Base-by-base conservation (phyloP, 2,113 vertebrate genomes). In the Aviceda subcristata region DNA sequence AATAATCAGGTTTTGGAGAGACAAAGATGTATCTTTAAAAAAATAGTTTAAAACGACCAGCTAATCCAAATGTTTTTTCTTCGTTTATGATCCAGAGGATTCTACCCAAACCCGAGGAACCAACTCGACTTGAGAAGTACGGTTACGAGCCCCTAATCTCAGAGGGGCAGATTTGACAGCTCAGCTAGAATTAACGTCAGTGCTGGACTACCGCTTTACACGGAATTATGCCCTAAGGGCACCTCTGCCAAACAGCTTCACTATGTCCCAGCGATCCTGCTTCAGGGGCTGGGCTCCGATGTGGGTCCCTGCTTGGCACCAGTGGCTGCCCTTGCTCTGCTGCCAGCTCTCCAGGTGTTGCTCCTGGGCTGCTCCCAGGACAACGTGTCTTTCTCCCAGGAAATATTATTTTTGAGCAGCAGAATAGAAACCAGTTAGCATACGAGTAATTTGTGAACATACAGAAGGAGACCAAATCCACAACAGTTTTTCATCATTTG, bases 371-470 rank as follows among this genome's bases (percentile, higher is more conserved):
- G 13, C 50, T 66, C 68, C 17, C 6, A 20, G 45, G 6, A 21
- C 29, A 32, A 60, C 13, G 13, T 0, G 0, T 9, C 13, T 38
- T 60, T 66, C 34, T 48, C 22, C 41, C 18, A 24, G 34, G 16
- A 68, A 57, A 71, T 29, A 64, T 1, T 15, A 46, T 27, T 57
- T 55, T 14, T 24, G 18, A 69, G 41, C 48, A 63, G 19, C 38
- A 38, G 8, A 39, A 66, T 0, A 24, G 51, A 66, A 77, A 67
- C 6, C 0, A 0, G 30, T 34, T n/a, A 13, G 11, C 59, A 32
- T 2, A 5, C 1, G 2, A 48, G 10, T 16, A 17, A 48, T 45
- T n/a, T 41, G 39, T 26, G 21, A 53, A 24, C 17, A 7, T 3
- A 53, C 2, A 67, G 67, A 63, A 59, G 66, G 17, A 75, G 7